Base-by-base conservation (phyloP, 2,113 vertebrate species). In the Gymnarchus niloticus region DNA sequence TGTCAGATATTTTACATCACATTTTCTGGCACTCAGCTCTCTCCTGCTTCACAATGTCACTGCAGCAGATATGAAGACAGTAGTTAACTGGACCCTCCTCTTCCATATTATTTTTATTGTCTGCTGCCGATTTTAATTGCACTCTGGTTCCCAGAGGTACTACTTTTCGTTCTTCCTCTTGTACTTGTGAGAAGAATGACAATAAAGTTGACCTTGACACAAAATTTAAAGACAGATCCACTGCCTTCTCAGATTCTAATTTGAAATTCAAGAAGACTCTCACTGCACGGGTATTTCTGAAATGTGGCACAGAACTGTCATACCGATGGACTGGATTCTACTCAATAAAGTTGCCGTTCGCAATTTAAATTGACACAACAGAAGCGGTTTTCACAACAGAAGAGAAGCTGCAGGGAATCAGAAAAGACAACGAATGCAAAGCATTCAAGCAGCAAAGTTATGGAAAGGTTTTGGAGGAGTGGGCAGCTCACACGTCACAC, bases 201-300 rank as follows among this genome's bases (percentile, higher is more conserved):
- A 73, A 73, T 73, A 73, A 19, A 73, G 33, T 41, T 73, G 65
- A 69, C 61, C 61, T 69, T 69, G 65, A 41, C 65, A 73, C 33
- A 41, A 73, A 3, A 73, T 73, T 41, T 73, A 73, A 69, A 69
- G 33, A 73, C 33, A 41, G 28, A 73, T 73, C 65, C 33, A 19
- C 33, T 41, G 28, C 33, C 65, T 73, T 73, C 65, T 73, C 7
- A 41, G 12, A 69, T 69, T 5, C 37, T 69, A 25, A 69, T 69
- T 69, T 69, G 61, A 69, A 41, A 41, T 73, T 73, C 6, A 19
- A 73, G 33, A 41, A 19, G 65, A 41, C 17, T 73, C 12, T 73
- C 65, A 41, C 28, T 73, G 65, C 19, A 9, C 14, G 6, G 33
- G 65, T 41, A 73, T 73, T 33, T 69, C 37, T 73, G 65, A 73